Base-by-base conservation (phyloP, 2,888 invertebrate genomes). In the Cataglyphis albicans region DNA sequence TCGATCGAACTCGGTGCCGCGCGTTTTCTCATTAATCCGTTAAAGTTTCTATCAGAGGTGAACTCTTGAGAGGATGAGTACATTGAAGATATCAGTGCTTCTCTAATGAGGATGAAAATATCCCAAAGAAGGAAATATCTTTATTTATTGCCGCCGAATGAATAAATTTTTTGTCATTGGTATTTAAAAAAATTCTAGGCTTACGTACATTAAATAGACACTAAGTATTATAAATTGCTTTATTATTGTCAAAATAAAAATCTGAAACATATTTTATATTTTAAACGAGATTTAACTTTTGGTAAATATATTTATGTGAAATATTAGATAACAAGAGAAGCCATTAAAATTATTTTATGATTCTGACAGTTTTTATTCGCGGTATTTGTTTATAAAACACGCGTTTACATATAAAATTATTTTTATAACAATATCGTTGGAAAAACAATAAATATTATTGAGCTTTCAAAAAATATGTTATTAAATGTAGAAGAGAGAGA, bases 41-140 rank as follows among this genome's bases (percentile, higher is more conserved):
- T 55, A 38, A 72, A 78, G 21, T 78, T 78, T 57, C 59, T 44
- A 41, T 72, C 41, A 32, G 38, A 75, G 21, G n/a, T 5, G 25
- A 76, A 75, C 65, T 32, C 32, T 63, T 29, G 15, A 21, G 12
- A 3, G 32, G 32, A n/a, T 4, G 21, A 3, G 12, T 18, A 52
- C n/a, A n/a, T 48, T 64, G 6, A 65, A 48, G 48, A 75, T 75
- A 75, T 67, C 35, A 38, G 38, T 7, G 25, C n/a, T 29, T 25
- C 25, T 52, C 12, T 52, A 75, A 75, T 76, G 12, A 38, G 68
- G 68, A 55, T 29, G 38, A 55, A 35, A 55, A 15, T 48, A 6
- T 55, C 41, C 6, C 5, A 15, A 52, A 12, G 75, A 35, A 25
- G 4, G 6, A 21, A 0, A 48, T n/a, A 61, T 61, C 38, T 73